Conservation (phyloP, 2,113 vertebrate species). For the Ornithorhynchus anatinus region DNA sequence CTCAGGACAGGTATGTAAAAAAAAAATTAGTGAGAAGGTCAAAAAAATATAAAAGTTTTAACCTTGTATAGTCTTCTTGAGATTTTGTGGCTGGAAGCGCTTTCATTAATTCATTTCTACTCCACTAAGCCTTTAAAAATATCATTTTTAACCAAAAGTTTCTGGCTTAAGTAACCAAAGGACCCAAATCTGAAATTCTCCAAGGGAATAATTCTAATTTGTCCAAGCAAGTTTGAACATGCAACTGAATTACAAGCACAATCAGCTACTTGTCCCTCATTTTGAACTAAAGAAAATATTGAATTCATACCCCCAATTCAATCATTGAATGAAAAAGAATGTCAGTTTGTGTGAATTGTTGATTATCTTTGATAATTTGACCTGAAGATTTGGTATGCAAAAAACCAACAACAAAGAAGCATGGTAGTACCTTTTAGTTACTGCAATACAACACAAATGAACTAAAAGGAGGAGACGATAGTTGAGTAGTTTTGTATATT, state of each 20-base stretch:
- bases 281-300: neutral
- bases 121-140: neutral
- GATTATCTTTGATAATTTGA: neutral
- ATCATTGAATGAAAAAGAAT: neutral
- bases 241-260: neutral
- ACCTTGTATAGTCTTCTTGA: slow-evolving; percentile 28
- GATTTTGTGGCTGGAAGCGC: slow-evolving; percentile 33
- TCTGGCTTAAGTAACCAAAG: neutral
- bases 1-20: neutral
- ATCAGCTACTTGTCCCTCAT: neutral
- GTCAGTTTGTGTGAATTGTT: neutral
- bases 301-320: neutral
- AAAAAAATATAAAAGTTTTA: slow-evolving; percentile 39
- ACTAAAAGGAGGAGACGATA: too few relatives aligned
- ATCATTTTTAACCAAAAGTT: neutral
- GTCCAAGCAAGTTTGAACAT: neutral
- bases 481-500: too few relatives aligned
- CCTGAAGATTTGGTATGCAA: neutral
- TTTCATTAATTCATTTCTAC: slow-evolving; percentile 1
- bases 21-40: neutral
- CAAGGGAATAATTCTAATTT: neutral
- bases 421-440: too few relatives aligned
- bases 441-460: too few relatives aligned
- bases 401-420: too few relatives aligned
- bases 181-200: neutral